Percentiles rank a stretch among this genome's conserved stretches.
Evolutionary conservation across 1,140 invertebrate species (phyloP).

Genomic region (Vanessa atalanta): DNA sequence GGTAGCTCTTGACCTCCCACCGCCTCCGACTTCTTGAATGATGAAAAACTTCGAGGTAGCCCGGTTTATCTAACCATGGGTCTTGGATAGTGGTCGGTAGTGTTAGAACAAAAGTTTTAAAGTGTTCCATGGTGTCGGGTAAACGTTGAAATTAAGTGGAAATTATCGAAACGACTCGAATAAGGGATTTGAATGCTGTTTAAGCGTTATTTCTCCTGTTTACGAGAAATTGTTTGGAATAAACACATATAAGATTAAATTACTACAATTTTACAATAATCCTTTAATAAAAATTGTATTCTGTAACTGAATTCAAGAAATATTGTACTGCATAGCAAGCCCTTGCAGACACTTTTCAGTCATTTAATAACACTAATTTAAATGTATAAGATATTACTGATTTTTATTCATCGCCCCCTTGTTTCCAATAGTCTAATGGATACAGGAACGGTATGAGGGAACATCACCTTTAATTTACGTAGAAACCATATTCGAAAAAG

Average conservation of each 20-base stretch:
- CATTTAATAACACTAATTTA: no score
- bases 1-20: conserved; percentile 26
- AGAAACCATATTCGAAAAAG: no score
- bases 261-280: no score
- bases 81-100: conserved; percentile 37
- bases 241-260: not conserved
- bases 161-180: conserved; percentile 36
- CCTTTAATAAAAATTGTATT: no score
- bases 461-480: no score
- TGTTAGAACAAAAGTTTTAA: conserved; percentile 41
- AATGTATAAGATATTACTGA: no score
- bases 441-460: no score
- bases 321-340: no score
- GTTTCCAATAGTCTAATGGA: no score
- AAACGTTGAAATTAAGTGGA: conserved; percentile 45
- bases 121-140: conserved; percentile 43
- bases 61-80: conserved; percentile 24
- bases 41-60: conserved; percentile 11
- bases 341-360: no score
- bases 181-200: conserved; percentile 27
- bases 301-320: no score
- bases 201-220: not conserved
- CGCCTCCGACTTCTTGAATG: conserved; percentile 11
- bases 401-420: no score
- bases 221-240: not conserved